Conservation (phyloP, 2,888 invertebrate genomes). For the Anarsia innoxiella region DNA sequence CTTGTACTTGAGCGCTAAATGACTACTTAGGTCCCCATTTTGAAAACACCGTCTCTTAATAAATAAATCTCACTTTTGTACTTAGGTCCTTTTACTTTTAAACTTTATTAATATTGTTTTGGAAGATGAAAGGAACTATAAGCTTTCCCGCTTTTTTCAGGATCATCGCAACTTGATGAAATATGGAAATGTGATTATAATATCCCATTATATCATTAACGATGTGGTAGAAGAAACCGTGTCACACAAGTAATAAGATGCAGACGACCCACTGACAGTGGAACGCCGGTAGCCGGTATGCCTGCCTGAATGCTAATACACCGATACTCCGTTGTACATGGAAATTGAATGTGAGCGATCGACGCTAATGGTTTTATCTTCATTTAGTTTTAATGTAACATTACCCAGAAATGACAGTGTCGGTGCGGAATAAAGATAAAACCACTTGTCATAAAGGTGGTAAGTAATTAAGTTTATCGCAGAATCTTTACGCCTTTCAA, state of each 20-base stretch:
- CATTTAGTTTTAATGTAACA: conserved; percentile 5
- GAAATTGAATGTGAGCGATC: conserved; percentile 22
- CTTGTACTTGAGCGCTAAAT: background rate
- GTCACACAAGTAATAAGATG: conserved; percentile 13
- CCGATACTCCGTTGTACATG: conserved; percentile 22
- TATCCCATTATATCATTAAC: too few species aligned
- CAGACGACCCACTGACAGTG: conserved; percentile 16
- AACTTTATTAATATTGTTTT: too few species aligned
- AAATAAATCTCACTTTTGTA: too few species aligned
- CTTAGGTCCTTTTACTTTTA: too few species aligned
- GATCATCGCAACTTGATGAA: too few species aligned
- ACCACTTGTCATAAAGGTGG: conserved; percentile 2
- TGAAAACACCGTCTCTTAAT: too few species aligned
- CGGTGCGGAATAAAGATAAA: background rate
- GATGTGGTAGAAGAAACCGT: too few species aligned
- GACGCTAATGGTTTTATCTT: conserved; percentile 6
- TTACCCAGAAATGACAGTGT: conserved; percentile 3
- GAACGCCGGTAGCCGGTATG: conserved; percentile 15
- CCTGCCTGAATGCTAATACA: conserved; percentile 5
- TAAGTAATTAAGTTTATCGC: conserved; percentile 6
- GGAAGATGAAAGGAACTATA: too few species aligned
- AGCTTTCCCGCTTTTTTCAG: too few species aligned
- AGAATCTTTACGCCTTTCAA: conserved; percentile 28
- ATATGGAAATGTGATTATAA: too few species aligned
- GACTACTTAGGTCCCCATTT: too few species aligned